Conservation (phyloP, 2,797 vertebrate genomes). For the Hypotaenidia philippensis region DNA sequence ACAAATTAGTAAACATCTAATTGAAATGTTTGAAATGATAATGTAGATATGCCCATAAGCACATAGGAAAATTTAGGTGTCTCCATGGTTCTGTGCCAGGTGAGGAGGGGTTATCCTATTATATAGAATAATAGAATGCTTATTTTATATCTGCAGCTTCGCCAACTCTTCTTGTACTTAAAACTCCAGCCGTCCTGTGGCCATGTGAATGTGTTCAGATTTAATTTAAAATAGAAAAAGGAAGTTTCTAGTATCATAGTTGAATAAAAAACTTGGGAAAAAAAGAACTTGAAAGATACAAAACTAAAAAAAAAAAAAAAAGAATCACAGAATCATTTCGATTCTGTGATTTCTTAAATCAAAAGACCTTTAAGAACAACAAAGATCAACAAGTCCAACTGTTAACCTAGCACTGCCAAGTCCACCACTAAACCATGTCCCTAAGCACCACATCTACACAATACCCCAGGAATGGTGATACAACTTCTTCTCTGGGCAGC, state of each 20-base stretch:
- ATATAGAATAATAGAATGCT: conserved; percentile 5
- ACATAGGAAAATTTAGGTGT: conserved; percentile 16
- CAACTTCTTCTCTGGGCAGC: no score
- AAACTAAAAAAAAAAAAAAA: background rate
- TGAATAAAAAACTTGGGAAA: background rate
- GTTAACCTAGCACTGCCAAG: no score
- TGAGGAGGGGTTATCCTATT: conserved; percentile 6
- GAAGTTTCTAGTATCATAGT: background rate
- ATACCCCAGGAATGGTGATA: no score
- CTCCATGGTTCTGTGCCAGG: background rate
- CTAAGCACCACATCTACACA: no score
- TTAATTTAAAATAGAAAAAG: conserved; percentile 10
- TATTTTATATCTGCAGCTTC: conserved; percentile 12
- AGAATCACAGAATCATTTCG: background rate
- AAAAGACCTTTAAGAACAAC: no score
- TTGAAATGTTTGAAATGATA: background rate
- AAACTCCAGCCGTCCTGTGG: background rate
- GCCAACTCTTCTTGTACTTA: background rate
- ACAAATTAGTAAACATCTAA: conserved; percentile 39
- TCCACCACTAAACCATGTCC: no score
- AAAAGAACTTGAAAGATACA: background rate
- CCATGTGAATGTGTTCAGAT: background rate
- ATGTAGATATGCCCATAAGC: background rate
- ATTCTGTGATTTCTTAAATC: no score
- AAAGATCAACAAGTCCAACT: no score